Evolutionary conservation across 2,113 vertebrate species (phyloP).

Genomic region (Bos javanicus): DNA sequence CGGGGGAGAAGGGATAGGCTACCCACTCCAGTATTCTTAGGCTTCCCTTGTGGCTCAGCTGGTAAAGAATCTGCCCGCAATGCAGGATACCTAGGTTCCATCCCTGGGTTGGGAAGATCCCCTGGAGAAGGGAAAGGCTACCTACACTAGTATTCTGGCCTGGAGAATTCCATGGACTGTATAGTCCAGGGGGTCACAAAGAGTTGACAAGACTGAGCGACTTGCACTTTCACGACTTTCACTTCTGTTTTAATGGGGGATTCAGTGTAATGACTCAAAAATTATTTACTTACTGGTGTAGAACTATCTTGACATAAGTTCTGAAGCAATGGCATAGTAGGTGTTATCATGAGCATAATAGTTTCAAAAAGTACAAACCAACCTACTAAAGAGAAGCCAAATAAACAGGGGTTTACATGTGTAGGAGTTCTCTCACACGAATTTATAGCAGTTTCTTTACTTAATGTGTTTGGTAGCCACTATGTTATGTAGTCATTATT

Average conservation of each 20-base stretch:
- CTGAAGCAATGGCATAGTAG: not conserved
- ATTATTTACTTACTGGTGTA: not conserved
- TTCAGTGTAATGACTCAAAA: not conserved
- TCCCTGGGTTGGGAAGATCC: not conserved
- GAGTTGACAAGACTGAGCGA: fast-evolving
- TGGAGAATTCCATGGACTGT: not conserved
- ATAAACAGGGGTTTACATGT: not conserved
- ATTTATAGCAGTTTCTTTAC: constrained; percentile 18
- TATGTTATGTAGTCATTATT: not conserved
- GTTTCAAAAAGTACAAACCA: not conserved
- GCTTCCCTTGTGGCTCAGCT: not conserved
- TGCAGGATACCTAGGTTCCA: fast-evolving
- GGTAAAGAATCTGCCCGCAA: not conserved
- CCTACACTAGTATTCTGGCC: not conserved
- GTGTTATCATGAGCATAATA: not conserved
- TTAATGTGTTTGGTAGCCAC: not conserved
- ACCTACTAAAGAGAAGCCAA: not conserved
- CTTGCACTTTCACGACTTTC: not conserved
- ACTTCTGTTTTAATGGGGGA: not conserved
- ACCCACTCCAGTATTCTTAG: not conserved
- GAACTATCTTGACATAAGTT: not conserved
- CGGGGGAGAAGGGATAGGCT: not conserved
- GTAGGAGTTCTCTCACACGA: not conserved
- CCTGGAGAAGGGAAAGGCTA: not conserved
- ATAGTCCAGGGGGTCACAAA: not conserved